These are phyloP conservation scores for Cepphus grylle DNA, from an alignment of 2,113 vertebrate species.

Conservation along the genomic window DNA sequence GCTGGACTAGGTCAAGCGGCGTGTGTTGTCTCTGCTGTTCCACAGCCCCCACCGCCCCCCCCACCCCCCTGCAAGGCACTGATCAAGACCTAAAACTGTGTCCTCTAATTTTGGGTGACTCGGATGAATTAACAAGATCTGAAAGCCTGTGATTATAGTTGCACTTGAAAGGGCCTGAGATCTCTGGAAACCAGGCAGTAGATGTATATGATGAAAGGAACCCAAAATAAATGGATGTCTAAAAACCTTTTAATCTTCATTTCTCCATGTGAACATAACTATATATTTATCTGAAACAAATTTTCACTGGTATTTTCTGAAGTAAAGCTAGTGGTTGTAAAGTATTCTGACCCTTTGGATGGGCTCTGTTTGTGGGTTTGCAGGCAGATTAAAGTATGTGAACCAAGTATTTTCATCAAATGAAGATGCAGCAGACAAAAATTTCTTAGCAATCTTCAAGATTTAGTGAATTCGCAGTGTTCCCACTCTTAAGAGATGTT, in stretches of 20 bases:
- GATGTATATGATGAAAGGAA: neutral
- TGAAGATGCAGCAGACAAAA: neutral
- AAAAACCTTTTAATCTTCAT: neutral
- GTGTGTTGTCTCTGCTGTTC: neutral
- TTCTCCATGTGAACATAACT: neutral
- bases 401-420: neutral
- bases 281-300: neutral
- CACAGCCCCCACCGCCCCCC: neutral
- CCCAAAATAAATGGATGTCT: neutral
- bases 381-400: neutral
- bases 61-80: neutral
- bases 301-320: neutral
- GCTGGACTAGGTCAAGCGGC: neutral
- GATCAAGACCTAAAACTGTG: neutral
- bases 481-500: neutral
- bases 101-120: neutral
- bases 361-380: neutral
- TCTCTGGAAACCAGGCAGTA: neutral
- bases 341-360: neutral
- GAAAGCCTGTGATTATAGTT: neutral
- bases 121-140: neutral
- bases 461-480: neutral
- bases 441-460: neutral
- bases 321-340: neutral
- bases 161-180: neutral